Evolutionary conservation across 1,140 invertebrate species (phyloP).

Genomic region (Drosophila subobscura): DNA sequence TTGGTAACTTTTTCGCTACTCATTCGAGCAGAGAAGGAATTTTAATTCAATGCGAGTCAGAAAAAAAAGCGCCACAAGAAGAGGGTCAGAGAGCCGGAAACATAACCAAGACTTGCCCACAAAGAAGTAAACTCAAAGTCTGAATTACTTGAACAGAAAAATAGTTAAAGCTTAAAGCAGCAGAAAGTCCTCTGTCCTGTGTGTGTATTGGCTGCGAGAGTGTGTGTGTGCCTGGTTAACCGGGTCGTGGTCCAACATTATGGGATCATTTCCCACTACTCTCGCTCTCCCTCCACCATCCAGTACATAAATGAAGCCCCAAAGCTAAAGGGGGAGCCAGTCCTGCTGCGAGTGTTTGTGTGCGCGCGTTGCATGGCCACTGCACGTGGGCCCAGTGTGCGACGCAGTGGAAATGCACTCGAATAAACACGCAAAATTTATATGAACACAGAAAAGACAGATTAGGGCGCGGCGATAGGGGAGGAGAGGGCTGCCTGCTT

Average conservation of each 20-base stretch:
- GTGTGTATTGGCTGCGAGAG: slow-evolving; percentile 9
- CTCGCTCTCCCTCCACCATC: not conserved
- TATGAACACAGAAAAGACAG: slow-evolving; percentile 73
- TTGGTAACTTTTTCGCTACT: slow-evolving; percentile 52
- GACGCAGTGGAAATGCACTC: slow-evolving; percentile 78
- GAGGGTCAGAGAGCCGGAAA: slow-evolving; percentile 15
- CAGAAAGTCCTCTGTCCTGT: slow-evolving; percentile 11
- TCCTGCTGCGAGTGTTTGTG: not conserved
- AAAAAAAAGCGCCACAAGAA: slow-evolving; percentile 7
- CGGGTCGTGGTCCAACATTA: slow-evolving; percentile 41
- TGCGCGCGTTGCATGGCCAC: slow-evolving; percentile 49
- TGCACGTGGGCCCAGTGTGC: slow-evolving; percentile 62
- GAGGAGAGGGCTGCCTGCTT: slow-evolving; percentile 9
- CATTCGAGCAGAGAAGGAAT: slow-evolving; percentile 45
- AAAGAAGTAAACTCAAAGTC: slow-evolving; percentile 36
- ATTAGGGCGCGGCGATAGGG: slow-evolving; percentile 25
- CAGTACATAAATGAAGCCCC: slow-evolving; percentile 65
- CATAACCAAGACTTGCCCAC: slow-evolving; percentile 60
- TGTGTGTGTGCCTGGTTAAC: slow-evolving; percentile 24
- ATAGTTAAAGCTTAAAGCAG: slow-evolving; percentile 37
- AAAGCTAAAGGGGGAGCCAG: slow-evolving; percentile 52
- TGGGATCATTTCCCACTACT: slow-evolving; percentile 26
- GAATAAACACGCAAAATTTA: slow-evolving; percentile 80
- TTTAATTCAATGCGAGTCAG: slow-evolving; percentile 60
- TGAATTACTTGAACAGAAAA: slow-evolving; percentile 75